Evolutionary conservation across 1,140 invertebrate species (phyloP).

Genomic region (Macrobrachium rosenbergii): DNA sequence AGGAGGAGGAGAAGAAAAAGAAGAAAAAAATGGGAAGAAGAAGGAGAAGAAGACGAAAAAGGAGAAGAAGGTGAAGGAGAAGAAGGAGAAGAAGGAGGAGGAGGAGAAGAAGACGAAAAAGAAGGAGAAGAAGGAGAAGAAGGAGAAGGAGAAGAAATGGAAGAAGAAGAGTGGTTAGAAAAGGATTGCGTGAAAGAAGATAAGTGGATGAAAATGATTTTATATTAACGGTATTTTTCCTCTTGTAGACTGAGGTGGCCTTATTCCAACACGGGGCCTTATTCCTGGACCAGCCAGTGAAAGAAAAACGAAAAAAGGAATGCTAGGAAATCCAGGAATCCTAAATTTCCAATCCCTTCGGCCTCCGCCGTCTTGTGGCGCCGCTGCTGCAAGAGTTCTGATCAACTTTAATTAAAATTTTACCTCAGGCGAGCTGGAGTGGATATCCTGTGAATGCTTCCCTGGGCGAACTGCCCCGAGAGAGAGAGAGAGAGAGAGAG

Average conservation of each 20-base stretch:
- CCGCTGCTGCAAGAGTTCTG: no score
- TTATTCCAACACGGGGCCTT: constrained; percentile 2
- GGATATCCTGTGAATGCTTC: background rate
- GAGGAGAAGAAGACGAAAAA: background rate
- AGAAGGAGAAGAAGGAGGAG: background rate
- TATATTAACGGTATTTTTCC: background rate
- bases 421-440: background rate
- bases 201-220: background rate
- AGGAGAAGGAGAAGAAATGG: background rate
- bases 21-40: background rate
- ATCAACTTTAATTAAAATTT: no score
- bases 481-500: background rate
- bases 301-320: background rate
- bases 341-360: no score
- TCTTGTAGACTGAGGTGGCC: background rate
- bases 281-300: background rate
- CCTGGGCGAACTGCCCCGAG: background rate
- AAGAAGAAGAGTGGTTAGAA: background rate
- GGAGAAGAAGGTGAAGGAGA: background rate
- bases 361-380: no score
- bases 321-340: no score
- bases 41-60: background rate
- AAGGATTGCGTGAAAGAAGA: background rate
- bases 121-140: background rate
- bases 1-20: constrained; percentile 5